Base-by-base conservation (phyloP, 2,888 invertebrate species). In the Pollenia amentaria region DNA sequence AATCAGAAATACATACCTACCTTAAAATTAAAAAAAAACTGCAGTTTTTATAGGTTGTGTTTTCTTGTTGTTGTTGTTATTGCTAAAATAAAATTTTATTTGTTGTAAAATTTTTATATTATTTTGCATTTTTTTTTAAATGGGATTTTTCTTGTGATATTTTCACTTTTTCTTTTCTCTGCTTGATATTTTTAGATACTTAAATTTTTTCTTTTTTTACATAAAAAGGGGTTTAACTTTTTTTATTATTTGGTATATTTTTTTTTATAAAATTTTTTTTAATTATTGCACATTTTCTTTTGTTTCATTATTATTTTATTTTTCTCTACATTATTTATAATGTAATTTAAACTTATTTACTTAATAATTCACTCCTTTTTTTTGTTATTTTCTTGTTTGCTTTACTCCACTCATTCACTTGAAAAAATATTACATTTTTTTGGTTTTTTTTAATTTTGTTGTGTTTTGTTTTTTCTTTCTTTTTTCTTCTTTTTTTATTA, bases 241-340 rank as follows among this genome's bases (percentile, higher is more conserved):
- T n/a, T 14, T 55, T 18, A 48, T n/a, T 46, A 46, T 73, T 46
- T n/a, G 38, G 11, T 29, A 29, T 12, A 14, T 51, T 76, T 44
- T n/a, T 78, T 79, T 51, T 69, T 4, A 51, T 11, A 51, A 12
- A 69, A 55, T 44, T 44, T 64, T 6, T 29, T 55, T 69, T 69
- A 67, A 40, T 69, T 82, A 82, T 82, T 82, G 82, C 75, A 82
- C 75, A 62, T 76, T 75, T 82, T 51, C 29, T 62, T 48, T 72
- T 44, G n/a, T 40, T 67, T 60, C 12, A 6, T 44, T 69, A 46
- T 29, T 0, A 14, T 65, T 12, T 72, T 72, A 3, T 64, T 73
- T 8, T 57, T 81, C 40, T 40, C 29, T 29, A 29, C 67, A 14
- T 72, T 44, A n/a, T 55, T 29, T 53, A 46, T 29, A 44, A 40